These are phyloP conservation scores for Acleris cristana DNA, from an alignment of 2,888 invertebrate genomes.

Conservation along the genomic window DNA sequence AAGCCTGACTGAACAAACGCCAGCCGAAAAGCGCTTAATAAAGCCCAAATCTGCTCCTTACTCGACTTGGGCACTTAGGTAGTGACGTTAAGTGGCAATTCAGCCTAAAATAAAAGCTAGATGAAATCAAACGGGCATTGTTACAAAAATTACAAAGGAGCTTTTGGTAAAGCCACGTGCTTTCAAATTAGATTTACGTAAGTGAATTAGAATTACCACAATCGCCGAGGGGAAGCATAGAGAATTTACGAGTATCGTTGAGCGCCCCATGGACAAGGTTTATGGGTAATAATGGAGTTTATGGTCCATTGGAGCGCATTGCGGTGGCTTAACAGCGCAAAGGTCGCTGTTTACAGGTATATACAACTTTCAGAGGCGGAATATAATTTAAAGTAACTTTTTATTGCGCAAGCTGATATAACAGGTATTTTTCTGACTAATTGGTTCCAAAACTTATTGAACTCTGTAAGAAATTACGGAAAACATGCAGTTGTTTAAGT, in stretches of 20 bases:
- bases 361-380: slow-evolving; percentile 7
- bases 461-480: too few species aligned
- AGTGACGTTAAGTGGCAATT: slow-evolving; percentile 4
- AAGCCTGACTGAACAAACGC: slow-evolving; percentile 1
- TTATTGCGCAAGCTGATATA: slow-evolving; percentile 3
- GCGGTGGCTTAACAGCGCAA: slow-evolving; percentile 41
- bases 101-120: neutral
- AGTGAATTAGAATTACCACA: slow-evolving; percentile 49
- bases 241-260: slow-evolving; percentile 52
- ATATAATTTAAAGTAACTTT: slow-evolving; percentile 13
- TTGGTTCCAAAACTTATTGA: too few species aligned
- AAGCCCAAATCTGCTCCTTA: slow-evolving; percentile 13
- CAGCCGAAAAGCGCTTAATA: slow-evolving; percentile 10
- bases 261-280: slow-evolving; percentile 59
- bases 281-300: slow-evolving; percentile 57
- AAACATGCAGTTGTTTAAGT: too few species aligned
- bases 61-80: neutral
- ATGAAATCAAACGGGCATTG: too few species aligned
- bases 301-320: slow-evolving; percentile 54
- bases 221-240: slow-evolving; percentile 40
- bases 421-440: neutral
- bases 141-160: neutral
- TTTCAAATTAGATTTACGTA: slow-evolving; percentile 36
- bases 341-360: slow-evolving; percentile 36
- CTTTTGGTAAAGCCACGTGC: neutral